Base-by-base conservation (phyloP, 2,888 invertebrate genomes). In the Iphiclides podalirius region DNA sequence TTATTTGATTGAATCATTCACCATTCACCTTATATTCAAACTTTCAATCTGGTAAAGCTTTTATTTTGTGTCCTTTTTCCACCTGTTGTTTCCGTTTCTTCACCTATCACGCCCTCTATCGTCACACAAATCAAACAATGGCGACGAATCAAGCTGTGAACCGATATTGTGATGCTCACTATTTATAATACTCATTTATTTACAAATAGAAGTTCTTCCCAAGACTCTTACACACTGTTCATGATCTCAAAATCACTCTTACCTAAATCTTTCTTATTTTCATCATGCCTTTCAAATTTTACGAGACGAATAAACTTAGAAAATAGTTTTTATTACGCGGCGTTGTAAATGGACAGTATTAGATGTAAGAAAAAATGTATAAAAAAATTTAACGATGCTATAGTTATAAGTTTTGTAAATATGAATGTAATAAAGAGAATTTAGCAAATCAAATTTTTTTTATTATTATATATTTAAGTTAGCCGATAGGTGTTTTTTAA, bases 321-420 rank as follows among this genome's bases (percentile, higher is more conserved):
- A 31, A 11, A 3, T 50, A 33, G 38, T 62, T 61, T 50, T 54
- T 52, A 43, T 54, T 52, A 67, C 60, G 67, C 66, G 69, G 66
- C 72, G 69, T 70, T 57, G 65, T 70, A 76, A 79, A 77, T 65
- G 79, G 82, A 78, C 81, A 85, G 85, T 85, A 80, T 64, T 79
- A 81, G 74, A 54, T 61, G 52, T 75, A 75, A 72, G 75, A 66
- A 75, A 75, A 74, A 68, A 66, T 73, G 70, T 65, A 73, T 55
- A 56, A 51, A 55, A 58, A 53, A 56, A 58, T 55, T 57, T 55
- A 56, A 72, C 63, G 60, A 70, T 66, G 71, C 72, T 63, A 61
- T 67, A 67, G 70, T 57, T 60, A 54, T 79, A 81, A 81, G 73
- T 54, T 67, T 65, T 85, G 85, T 85, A 85, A 79, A 85, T 85